phyloP scores from a whole-genome alignment of 1,140 invertebrate species.

The Mesaphorura yosii region DNA sequence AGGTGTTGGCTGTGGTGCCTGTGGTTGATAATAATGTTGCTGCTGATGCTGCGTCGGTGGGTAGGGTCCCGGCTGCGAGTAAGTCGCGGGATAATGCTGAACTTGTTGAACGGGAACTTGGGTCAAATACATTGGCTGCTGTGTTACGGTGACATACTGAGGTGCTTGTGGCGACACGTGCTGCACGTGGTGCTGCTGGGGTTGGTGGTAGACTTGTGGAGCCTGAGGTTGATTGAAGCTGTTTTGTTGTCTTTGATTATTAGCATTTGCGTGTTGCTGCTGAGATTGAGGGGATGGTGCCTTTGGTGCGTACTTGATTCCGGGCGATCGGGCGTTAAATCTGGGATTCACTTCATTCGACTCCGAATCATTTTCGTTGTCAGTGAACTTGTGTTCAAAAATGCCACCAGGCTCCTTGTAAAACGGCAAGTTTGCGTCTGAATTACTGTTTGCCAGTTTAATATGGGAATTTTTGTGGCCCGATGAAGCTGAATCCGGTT shows the following conservation, averaged over 20 bases:
- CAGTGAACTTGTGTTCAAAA: constrained; percentile 17
- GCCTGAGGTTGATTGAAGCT: constrained; percentile 2
- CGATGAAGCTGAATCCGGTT: constrained; percentile 8
- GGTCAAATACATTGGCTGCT: constrained; percentile 1
- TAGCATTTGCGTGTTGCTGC: background rate
- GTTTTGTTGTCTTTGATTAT: background rate
- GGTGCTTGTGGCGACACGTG: background rate
- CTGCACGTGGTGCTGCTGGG: background rate
- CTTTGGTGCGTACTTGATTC: constrained; percentile 17
- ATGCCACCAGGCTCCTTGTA: constrained; percentile 29
- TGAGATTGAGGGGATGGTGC: background rate
- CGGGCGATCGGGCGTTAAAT: constrained; percentile 1
- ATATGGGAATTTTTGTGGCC: constrained; percentile 5
- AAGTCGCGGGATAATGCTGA: background rate
- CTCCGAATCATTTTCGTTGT: constrained; percentile 8
- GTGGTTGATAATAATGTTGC: background rate
- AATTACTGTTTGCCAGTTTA: background rate
- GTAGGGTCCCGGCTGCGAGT: background rate
- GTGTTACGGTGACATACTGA: background rate
- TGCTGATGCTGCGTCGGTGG: background rate
- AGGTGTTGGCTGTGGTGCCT: background rate
- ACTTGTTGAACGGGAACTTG: background rate
- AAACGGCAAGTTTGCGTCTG: constrained; percentile 20
- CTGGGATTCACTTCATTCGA: constrained; percentile 6
- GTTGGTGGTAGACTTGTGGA: background rate